phyloP scores from a whole-genome alignment of 2,113 vertebrate species.

The Forbesichthys papilliferus region DNA sequence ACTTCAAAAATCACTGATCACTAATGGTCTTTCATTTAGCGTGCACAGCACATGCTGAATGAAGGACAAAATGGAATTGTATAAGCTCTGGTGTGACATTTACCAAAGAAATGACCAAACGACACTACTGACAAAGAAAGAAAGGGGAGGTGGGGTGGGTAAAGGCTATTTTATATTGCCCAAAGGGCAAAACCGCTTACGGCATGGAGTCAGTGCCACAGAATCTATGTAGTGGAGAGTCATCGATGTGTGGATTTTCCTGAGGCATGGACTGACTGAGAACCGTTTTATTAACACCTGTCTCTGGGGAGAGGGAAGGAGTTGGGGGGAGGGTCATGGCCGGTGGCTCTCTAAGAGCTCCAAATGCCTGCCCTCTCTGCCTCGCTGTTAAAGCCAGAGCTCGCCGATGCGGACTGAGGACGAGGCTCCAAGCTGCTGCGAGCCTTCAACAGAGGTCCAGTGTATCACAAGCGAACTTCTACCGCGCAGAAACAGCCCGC shows the following conservation, averaged over 20 bases:
- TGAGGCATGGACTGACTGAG: background rate
- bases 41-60: background rate
- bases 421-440: background rate
- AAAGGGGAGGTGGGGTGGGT: background rate
- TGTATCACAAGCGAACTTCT: conserved; percentile 4
- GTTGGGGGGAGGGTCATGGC: background rate
- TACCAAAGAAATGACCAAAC: background rate
- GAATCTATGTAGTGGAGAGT: background rate
- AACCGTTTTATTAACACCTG: background rate
- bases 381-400: background rate
- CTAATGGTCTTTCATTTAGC: background rate
- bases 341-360: background rate
- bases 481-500: conserved; percentile 1
- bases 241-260: background rate
- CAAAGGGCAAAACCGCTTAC: background rate
- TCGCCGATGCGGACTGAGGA: no score
- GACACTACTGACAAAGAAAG: background rate
- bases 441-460: background rate
- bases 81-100: background rate
- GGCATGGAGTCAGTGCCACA: background rate
- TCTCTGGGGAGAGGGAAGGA: background rate
- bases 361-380: background rate
- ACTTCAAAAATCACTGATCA: background rate
- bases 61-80: background rate
- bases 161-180: background rate